Conservation (phyloP, 1,140 invertebrate genomes). For the Phymastichus coffea region DNA sequence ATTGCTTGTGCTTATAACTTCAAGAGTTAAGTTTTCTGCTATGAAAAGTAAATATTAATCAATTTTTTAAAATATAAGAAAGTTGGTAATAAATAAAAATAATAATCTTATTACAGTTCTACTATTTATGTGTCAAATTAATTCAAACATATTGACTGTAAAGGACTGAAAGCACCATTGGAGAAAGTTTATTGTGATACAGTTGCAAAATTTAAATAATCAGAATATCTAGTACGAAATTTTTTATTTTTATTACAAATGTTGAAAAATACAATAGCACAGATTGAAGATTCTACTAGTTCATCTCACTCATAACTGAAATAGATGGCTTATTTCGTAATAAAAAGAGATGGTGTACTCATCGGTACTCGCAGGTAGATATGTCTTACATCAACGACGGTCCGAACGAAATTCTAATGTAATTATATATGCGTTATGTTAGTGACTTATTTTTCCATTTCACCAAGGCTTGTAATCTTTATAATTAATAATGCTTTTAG, state of each 20-base stretch:
- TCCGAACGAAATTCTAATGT: too few relatives aligned
- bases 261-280: conserved; percentile 94
- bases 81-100: neutral
- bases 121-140: conserved; percentile 15
- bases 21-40: conserved; percentile 72
- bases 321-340: conserved; percentile 84
- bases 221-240: conserved; percentile 78
- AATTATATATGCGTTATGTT: too few relatives aligned
- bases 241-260: conserved; percentile 99
- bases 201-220: conserved; percentile 63
- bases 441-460: too few relatives aligned
- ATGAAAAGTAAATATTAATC: conserved; percentile 87
- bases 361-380: too few relatives aligned
- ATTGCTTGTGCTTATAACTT: conserved; percentile 82
- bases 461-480: too few relatives aligned
- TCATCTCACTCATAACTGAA: conserved; percentile 79
- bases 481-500: too few relatives aligned
- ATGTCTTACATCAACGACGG: too few relatives aligned
- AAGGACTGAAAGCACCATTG: conserved; percentile 79
- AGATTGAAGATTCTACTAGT: conserved; percentile 86
- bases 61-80: conserved; percentile 71
- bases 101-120: conserved; percentile 2
- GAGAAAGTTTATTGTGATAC: conserved; percentile 78
- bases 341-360: conserved; percentile 77
- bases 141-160: conserved; percentile 78